A percentile compares a stretch with the other conserved stretches of the same genome.
These are phyloP conservation scores for Amiota communis DNA, from an alignment of 2,888 invertebrate genomes.

Conservation along the genomic window DNA sequence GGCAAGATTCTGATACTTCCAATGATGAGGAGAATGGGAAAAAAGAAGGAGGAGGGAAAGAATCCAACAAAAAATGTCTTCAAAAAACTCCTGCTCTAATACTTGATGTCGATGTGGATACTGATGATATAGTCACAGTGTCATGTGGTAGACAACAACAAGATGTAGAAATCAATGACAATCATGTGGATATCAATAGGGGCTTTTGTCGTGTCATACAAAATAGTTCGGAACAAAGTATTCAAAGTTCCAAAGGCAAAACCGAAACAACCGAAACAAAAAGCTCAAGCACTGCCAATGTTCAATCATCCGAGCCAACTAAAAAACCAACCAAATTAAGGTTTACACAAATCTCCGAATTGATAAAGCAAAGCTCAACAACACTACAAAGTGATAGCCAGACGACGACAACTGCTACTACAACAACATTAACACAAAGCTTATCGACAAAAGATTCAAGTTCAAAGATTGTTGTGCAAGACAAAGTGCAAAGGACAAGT, in stretches of 20 bases:
- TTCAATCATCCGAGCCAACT: background rate
- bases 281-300: too few relatives aligned
- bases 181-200: slow-evolving; percentile 45
- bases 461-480: too few relatives aligned
- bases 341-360: slow-evolving; percentile 66
- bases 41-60: background rate
- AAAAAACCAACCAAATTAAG: slow-evolving; percentile 28
- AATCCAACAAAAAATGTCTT: slow-evolving; percentile 22
- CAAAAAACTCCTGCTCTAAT: slow-evolving; percentile 54
- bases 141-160: slow-evolving; percentile 9
- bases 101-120: slow-evolving; percentile 59
- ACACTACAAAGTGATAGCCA: background rate
- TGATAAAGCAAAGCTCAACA: slow-evolving; percentile 46
- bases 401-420: slow-evolving; percentile 23
- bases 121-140: slow-evolving; percentile 53
- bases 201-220: slow-evolving; percentile 49
- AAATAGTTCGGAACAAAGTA: slow-evolving; percentile 18
- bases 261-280: slow-evolving; percentile 32
- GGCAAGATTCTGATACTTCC: background rate
- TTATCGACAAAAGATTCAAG: too few relatives aligned
- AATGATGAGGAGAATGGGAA: background rate
- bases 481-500: too few relatives aligned
- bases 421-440: background rate
- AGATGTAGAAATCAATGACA: slow-evolving; percentile 45
- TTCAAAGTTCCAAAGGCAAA: slow-evolving; percentile 5